Conservation (phyloP, 2,888 invertebrate genomes). For the Dusona sp. region DNA sequence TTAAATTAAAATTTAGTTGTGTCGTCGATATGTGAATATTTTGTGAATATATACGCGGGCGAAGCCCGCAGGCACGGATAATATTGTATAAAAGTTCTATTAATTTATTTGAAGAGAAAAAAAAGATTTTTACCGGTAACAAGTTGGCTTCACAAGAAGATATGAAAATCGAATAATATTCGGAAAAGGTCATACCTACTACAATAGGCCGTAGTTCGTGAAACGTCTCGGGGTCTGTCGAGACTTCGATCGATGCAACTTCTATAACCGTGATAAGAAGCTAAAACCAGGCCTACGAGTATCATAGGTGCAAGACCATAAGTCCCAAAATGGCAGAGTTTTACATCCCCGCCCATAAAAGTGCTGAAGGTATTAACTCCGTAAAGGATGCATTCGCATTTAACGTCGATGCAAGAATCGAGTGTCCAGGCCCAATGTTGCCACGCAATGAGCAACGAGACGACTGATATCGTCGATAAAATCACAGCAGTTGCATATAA, state of each 20-base stretch:
- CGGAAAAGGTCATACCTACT: slow-evolving; percentile 66
- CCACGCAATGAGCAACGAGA: slow-evolving; percentile 80
- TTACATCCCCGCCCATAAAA: slow-evolving; percentile 83
- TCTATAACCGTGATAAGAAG: slow-evolving; percentile 83
- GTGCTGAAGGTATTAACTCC: slow-evolving; percentile 80
- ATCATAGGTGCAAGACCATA: slow-evolving; percentile 78
- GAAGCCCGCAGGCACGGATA: too few relatives aligned
- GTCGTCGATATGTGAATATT: too few relatives aligned
- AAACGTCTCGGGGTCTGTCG: slow-evolving; percentile 71
- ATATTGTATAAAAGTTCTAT: too few relatives aligned
- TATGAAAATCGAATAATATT: neutral
- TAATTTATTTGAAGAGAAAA: too few relatives aligned
- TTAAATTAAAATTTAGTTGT: too few relatives aligned
- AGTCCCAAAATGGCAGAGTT: slow-evolving; percentile 82
- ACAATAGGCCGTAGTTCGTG: slow-evolving; percentile 56
- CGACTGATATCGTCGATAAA: slow-evolving; percentile 76
- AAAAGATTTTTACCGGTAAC: too few relatives aligned
- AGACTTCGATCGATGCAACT: slow-evolving; percentile 77
- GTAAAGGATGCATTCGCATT: slow-evolving; percentile 84
- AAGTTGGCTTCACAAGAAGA: neutral
- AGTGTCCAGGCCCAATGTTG: slow-evolving; percentile 83
- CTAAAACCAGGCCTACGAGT: slow-evolving; percentile 76
- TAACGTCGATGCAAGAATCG: slow-evolving; percentile 79
- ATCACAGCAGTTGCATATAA: slow-evolving; percentile 75
- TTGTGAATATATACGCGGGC: too few relatives aligned